Conservation (phyloP, 1,140 invertebrate genomes). For the Pollicipes pollicipes region DNA sequence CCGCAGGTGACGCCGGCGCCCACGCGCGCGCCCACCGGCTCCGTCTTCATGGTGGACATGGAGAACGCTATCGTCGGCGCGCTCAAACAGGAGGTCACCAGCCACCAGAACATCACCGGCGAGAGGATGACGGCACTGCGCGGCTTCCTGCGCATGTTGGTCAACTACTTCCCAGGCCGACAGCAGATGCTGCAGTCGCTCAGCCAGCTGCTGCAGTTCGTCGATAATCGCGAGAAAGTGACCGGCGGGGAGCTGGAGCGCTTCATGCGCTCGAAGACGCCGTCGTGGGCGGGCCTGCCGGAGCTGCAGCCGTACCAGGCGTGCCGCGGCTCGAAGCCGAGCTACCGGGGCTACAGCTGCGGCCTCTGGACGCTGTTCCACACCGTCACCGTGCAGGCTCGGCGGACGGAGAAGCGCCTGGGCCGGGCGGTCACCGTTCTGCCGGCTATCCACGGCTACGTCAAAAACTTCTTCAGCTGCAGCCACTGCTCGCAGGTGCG, state of each 20-base stretch:
- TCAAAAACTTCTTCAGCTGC: slow-evolving; percentile 88
- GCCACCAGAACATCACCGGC: slow-evolving; percentile 43
- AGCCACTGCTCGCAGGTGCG: slow-evolving; percentile 48
- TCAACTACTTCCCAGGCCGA: slow-evolving; percentile 51
- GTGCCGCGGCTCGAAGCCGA: slow-evolving; percentile 56
- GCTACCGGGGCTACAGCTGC: slow-evolving; percentile 78
- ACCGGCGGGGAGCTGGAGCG: background rate
- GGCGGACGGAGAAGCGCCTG: slow-evolving; percentile 40
- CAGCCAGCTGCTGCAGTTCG: slow-evolving; percentile 31
- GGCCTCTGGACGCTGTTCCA: slow-evolving; percentile 91
- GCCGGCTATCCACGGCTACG: slow-evolving; percentile 64
- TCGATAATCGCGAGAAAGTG: background rate
- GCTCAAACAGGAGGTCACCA: slow-evolving; percentile 58
- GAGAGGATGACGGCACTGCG: slow-evolving; percentile 50
- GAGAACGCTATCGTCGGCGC: slow-evolving; percentile 63
- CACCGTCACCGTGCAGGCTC: slow-evolving; percentile 53
- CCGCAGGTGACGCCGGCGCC: too few relatives aligned
- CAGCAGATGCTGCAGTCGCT: slow-evolving; percentile 42
- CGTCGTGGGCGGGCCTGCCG: slow-evolving; percentile 28
- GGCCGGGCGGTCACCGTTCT: slow-evolving; percentile 36
- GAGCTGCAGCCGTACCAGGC: slow-evolving; percentile 31
- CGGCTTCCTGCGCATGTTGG: slow-evolving; percentile 47
- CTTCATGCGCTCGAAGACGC: slow-evolving; percentile 11
- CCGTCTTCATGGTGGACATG: slow-evolving; percentile 48
- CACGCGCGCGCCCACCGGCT: too few relatives aligned